Percentiles rank a stretch among this genome's conserved stretches.
These are phyloP conservation scores for Drosophila tropicalis DNA, from an alignment of 1,140 invertebrate species.

Conservation along the genomic window DNA sequence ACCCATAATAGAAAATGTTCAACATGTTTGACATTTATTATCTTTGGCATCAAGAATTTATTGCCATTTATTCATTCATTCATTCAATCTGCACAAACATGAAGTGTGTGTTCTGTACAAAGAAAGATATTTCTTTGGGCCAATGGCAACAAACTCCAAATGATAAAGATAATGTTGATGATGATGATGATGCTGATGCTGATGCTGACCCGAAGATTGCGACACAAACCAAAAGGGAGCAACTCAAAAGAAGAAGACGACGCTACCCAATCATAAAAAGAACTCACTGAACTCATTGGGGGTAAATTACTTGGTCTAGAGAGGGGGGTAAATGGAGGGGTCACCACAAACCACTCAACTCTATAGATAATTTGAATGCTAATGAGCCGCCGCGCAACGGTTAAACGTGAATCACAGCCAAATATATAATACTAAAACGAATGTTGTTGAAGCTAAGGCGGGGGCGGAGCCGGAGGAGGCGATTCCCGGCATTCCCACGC, in stretches of 20 bases:
- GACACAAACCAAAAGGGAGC: slow-evolving; percentile 41
- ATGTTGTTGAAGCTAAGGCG: too few relatives aligned
- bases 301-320: neutral
- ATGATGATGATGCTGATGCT: slow-evolving; percentile 34
- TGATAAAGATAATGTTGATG: slow-evolving; percentile 32
- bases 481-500: slow-evolving; percentile 4
- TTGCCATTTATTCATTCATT: neutral
- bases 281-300: slow-evolving; percentile 8
- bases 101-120: slow-evolving; percentile 19
- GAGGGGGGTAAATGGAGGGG: too few relatives aligned
- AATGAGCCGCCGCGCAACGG: slow-evolving; percentile 12
- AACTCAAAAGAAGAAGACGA: neutral
- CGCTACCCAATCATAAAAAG: slow-evolving; percentile 32
- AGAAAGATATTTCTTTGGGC: slow-evolving; percentile 29
- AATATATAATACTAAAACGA: neutral
- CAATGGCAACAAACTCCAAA: slow-evolving; percentile 50
- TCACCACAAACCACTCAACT: neutral
- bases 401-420: slow-evolving; percentile 11
- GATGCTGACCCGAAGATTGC: slow-evolving; percentile 56
- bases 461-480: neutral
- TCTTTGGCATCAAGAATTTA: neutral
- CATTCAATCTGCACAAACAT: too few relatives aligned
- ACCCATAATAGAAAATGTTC: too few relatives aligned
- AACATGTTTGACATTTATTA: slow-evolving; percentile 8
- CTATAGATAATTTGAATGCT: slow-evolving; percentile 9